A percentile compares a stretch with the other conserved stretches of the same genome.
Evolutionary conservation across 2,797 vertebrate genomes (phyloP).

Genomic region (Podarcis lilfordi): DNA sequence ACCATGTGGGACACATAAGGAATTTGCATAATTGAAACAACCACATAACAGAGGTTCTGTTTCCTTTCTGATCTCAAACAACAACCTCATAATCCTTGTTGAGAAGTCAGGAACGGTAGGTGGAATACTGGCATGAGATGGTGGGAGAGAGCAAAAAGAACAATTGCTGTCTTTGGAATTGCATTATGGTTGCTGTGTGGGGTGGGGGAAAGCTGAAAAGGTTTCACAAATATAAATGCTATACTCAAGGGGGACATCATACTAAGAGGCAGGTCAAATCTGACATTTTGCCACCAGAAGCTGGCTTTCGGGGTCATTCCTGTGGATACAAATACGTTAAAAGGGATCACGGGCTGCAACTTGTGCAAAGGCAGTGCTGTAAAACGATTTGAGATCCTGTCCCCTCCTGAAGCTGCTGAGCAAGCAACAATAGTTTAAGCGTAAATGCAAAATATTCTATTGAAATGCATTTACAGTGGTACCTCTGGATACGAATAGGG

Average conservation of each 20-base stretch:
- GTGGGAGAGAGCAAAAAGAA: too few relatives aligned
- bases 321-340: not conserved
- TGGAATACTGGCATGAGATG: too few relatives aligned
- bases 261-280: not conserved
- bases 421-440: too few relatives aligned
- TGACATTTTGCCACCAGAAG: constrained; percentile 1
- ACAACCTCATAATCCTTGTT: too few relatives aligned
- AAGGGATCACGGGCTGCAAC: not conserved
- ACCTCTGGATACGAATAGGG: too few relatives aligned
- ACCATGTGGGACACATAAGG: too few relatives aligned
- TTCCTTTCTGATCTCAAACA: too few relatives aligned
- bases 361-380: not conserved
- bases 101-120: too few relatives aligned
- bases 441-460: not conserved
- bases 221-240: not conserved
- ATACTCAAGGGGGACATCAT: not conserved
- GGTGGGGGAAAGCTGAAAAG: too few relatives aligned
- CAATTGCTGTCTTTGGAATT: too few relatives aligned
- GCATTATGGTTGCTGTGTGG: not conserved
- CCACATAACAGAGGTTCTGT: too few relatives aligned
- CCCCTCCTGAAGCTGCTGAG: not conserved
- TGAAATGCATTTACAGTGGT: not conserved
- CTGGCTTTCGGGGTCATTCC: not conserved
- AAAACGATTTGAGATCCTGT: not conserved
- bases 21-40: too few relatives aligned